A percentile compares a stretch with the other conserved stretches of the same genome.
These are phyloP conservation scores for Andrena bucephala DNA, from an alignment of 2,888 invertebrate genomes.

Conservation along the genomic window DNA sequence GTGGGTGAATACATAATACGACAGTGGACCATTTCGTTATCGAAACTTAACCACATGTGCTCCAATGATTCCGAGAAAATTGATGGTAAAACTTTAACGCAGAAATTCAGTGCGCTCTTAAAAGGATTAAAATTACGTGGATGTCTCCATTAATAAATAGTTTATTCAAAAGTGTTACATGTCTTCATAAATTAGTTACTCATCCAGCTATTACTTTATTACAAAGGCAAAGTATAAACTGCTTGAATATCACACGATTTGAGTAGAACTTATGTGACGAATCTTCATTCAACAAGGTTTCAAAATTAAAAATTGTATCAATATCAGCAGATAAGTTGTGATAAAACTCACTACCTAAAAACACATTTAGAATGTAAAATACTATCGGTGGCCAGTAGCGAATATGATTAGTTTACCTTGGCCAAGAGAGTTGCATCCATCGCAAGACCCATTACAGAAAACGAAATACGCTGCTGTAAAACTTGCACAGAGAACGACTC, in stretches of 20 bases:
- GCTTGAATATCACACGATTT: too few species aligned
- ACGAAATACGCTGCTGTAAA: slow-evolving; percentile 71
- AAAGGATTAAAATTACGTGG: too few species aligned
- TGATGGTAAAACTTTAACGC: too few species aligned
- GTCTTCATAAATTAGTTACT: too few species aligned
- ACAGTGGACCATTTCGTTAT: too few species aligned
- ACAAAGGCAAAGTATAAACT: background rate
- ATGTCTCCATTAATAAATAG: too few species aligned
- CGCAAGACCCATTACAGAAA: slow-evolving; percentile 70
- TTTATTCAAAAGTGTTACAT: background rate
- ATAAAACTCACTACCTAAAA: slow-evolving; percentile 74
- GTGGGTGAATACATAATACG: too few species aligned
- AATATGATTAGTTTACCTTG: slow-evolving; percentile 62
- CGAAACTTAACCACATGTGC: too few species aligned
- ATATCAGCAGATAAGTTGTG: slow-evolving; percentile 75
- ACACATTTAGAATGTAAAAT: slow-evolving; percentile 14
- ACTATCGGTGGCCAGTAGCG: background rate
- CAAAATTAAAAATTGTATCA: slow-evolving; percentile 70
- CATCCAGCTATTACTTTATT: background rate
- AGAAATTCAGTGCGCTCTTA: too few species aligned
- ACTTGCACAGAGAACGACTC: slow-evolving; percentile 77
- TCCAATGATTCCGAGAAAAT: too few species aligned
- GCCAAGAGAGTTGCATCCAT: slow-evolving; percentile 74
- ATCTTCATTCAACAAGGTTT: slow-evolving; percentile 7
- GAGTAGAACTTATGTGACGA: too few species aligned